Evolutionary conservation across 2,888 invertebrate species (phyloP).

Genomic region (Eilema griseolum): DNA sequence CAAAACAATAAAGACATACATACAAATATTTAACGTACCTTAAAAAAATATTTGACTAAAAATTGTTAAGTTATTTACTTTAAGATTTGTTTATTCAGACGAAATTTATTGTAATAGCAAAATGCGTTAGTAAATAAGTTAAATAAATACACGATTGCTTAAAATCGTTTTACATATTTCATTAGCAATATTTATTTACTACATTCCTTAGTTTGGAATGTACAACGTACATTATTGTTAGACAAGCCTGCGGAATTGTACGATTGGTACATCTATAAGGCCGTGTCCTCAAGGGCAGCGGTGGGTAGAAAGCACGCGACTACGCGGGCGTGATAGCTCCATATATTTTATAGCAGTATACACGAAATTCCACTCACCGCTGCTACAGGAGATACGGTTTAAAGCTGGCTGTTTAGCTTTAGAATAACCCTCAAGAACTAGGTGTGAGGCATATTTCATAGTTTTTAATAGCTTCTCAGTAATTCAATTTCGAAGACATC

Average conservation of each 20-base stretch:
- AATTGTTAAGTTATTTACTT: neutral
- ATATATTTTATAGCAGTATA: neutral
- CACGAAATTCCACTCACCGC: neutral
- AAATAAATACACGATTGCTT: constrained; percentile 9
- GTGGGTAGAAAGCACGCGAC: neutral
- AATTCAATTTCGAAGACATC: neutral
- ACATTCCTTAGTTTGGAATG: constrained; percentile 29
- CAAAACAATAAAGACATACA: constrained; percentile 1
- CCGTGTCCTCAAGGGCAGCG: neutral
- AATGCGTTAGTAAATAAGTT: constrained; percentile 4
- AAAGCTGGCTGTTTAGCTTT: neutral
- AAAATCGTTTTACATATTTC: constrained; percentile 19
- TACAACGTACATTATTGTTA: neutral
- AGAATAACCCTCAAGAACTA: neutral
- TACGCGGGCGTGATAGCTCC: neutral
- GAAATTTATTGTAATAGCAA: neutral
- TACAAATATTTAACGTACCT: constrained; percentile 14
- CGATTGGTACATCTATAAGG: neutral
- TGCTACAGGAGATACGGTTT: neutral
- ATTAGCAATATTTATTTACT: constrained; percentile 30
- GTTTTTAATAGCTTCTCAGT: neutral
- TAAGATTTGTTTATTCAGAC: constrained; percentile 2
- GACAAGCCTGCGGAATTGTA: neutral
- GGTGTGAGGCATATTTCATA: neutral
- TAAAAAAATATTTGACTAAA: constrained; percentile 13